These are phyloP conservation scores for Blastobasis adustella DNA, from an alignment of 2,888 invertebrate species.

Conservation along the genomic window DNA sequence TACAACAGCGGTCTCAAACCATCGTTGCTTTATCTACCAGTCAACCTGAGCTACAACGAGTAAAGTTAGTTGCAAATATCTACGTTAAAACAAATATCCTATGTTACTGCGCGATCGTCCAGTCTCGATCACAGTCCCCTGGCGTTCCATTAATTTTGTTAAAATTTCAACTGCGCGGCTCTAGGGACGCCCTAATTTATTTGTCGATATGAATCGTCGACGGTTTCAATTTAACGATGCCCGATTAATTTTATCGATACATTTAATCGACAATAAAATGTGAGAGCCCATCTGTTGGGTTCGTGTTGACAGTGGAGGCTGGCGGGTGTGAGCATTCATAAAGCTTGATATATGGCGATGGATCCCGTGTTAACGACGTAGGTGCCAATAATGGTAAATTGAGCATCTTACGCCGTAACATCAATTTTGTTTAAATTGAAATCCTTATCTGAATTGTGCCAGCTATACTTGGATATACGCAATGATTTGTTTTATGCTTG, in stretches of 20 bases:
- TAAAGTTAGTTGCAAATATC: too few species aligned
- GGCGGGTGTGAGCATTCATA: constrained; percentile 20
- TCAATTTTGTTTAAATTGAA: too few species aligned
- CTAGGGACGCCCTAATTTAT: constrained; percentile 7
- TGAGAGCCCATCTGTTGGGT: constrained; percentile 38
- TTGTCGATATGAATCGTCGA: constrained; percentile 21
- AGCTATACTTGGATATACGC: constrained; percentile 14
- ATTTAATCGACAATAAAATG: constrained; percentile 25
- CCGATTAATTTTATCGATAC: constrained; percentile 33
- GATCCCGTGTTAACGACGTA: constrained; percentile 1
- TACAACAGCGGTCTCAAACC: too few species aligned
- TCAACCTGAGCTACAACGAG: too few species aligned
- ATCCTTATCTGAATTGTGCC: too few species aligned
- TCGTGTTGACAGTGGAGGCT: constrained; percentile 16
- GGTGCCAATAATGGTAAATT: not conserved
- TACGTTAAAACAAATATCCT: too few species aligned
- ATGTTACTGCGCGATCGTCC: too few species aligned
- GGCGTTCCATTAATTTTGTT: constrained; percentile 3
- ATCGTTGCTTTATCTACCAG: too few species aligned
- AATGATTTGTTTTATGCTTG: constrained; percentile 21
- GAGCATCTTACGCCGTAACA: too few species aligned
- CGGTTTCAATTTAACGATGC: constrained; percentile 24
- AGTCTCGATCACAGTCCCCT: too few species aligned
- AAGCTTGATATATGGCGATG: constrained; percentile 25
- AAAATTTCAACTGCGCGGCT: constrained; percentile 6